Evolutionary conservation across 1,140 invertebrate species (phyloP).

Genomic region (Hylaeus volcanicus): DNA sequence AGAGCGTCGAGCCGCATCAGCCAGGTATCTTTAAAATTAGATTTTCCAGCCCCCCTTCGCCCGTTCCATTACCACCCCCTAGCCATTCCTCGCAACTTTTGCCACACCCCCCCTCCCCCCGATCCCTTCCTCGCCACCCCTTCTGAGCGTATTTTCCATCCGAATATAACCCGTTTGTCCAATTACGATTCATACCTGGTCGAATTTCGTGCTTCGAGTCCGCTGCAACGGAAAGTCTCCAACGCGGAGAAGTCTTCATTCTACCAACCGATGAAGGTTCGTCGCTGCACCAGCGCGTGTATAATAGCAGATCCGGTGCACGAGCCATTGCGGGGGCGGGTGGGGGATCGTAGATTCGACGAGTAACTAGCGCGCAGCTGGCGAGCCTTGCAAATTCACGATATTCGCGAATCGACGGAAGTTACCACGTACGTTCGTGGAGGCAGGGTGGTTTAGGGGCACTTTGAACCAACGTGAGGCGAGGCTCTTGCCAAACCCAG

Average conservation of each 20-base stretch:
- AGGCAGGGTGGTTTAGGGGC: conserved; percentile 36
- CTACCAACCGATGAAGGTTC: neutral
- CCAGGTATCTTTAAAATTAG: conserved; percentile 46
- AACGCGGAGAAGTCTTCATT: neutral
- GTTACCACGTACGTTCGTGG: conserved; percentile 46
- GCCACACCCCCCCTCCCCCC: no score
- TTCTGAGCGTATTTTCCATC: no score
- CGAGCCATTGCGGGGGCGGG: conserved; percentile 6
- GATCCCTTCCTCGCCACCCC: neutral
- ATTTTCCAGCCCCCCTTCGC: conserved; percentile 12
- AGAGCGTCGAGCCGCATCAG: conserved; percentile 17
- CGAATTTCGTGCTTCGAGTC: neutral
- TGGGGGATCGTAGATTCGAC: conserved; percentile 35
- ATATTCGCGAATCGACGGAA: conserved; percentile 54
- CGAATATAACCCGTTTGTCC: no score
- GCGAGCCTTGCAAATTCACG: conserved; percentile 50
- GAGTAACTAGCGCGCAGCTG: conserved; percentile 50
- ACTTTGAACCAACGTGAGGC: conserved; percentile 48
- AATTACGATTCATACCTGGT: neutral
- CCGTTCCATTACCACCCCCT: neutral
- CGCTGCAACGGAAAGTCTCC: no score
- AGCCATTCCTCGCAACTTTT: no score
- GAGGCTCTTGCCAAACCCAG: conserved; percentile 63
- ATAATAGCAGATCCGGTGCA: conserved; percentile 19
- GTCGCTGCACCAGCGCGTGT: neutral